Conservation (phyloP, 1,140 invertebrate species). For the Rhopalosiphum padi region DNA sequence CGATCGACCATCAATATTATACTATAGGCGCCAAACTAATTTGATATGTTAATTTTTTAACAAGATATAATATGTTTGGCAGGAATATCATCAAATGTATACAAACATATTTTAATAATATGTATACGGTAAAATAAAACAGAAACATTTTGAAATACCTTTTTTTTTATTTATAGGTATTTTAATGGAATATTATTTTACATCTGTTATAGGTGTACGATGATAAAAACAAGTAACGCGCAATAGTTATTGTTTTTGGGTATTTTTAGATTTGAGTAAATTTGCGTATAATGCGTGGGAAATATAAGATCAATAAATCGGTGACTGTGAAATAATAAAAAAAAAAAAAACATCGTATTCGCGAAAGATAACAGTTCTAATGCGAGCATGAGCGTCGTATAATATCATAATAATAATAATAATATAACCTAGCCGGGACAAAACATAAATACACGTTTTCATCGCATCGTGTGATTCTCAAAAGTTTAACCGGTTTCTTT, state of each 20-base stretch:
- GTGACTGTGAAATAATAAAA: too few species aligned
- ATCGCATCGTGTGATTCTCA: neutral
- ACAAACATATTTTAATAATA: neutral
- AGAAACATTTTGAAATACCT: neutral
- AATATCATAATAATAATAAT: neutral
- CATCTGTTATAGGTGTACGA: neutral
- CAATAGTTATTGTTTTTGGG: neutral
- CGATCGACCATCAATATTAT: neutral
- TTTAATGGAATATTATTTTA: neutral
- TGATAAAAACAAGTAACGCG: neutral
- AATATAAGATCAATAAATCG: neutral
- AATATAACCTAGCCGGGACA: neutral
- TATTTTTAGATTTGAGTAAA: neutral
- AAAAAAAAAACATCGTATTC: neutral
- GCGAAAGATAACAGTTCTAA: neutral
- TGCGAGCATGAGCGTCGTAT: neutral
- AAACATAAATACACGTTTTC: neutral
- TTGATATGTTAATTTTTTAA: too few species aligned
- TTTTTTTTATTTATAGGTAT: neutral
- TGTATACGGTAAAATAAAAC: neutral
- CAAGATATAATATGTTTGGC: neutral
- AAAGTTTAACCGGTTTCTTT: conserved; percentile 22
- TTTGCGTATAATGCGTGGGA: neutral
- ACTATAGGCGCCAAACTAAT: neutral
- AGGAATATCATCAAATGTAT: neutral